Evolutionary conservation across 2,113 vertebrate genomes (phyloP), one percentile per base, ranked within the genome.

Genomic region (Prochilodus magdalenae): DNA sequence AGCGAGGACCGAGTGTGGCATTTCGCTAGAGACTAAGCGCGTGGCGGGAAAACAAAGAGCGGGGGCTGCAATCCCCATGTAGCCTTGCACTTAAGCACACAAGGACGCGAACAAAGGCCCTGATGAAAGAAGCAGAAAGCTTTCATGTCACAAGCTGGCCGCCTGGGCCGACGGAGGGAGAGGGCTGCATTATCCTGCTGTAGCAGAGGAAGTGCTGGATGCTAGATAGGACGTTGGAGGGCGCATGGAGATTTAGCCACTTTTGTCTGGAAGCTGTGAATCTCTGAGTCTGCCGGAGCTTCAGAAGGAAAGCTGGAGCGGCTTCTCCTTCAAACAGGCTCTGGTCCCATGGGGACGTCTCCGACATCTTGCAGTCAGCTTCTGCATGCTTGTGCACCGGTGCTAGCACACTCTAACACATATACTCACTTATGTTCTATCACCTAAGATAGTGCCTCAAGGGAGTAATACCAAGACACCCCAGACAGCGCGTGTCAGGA

Each of bases 311-410:
- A 80, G 66, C 75, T 84, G 85, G 87, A 84, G 85, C 85, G 83
- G 84, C 83, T 76, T 49, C 79, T 75, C 83, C 86, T 89, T 86
- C 89, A 88, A 84, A 80, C 60, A 49, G 75, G 36, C 84, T 84
- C 57, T 36, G 77, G 77, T 90, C 87, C 87, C 86, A 26, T 73
- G 76, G 75, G 86, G 82, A 83, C 88, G 84, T 11, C 86, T 79
- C 83, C 59, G 84, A 87, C 75, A 29, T 78, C 33, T 60, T 49
- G 66, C 51, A 24, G 62, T 36, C 10, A 30, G 18, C 65, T 67
- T 67, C 30, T 10, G 30, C 18, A 13, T 57, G 51, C 79, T 65
- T 30, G 78, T 76, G 89, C 16, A 47, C 66, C 84, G 27, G 30
- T 30, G 4, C 18, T 7, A 8, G 27, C 47, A 36, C n/a, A 44